A percentile compares a stretch with the other conserved stretches of the same genome.
Evolutionary conservation across 2,797 vertebrate genomes (phyloP).

Genomic region (Emydoidea blandingii): DNA sequence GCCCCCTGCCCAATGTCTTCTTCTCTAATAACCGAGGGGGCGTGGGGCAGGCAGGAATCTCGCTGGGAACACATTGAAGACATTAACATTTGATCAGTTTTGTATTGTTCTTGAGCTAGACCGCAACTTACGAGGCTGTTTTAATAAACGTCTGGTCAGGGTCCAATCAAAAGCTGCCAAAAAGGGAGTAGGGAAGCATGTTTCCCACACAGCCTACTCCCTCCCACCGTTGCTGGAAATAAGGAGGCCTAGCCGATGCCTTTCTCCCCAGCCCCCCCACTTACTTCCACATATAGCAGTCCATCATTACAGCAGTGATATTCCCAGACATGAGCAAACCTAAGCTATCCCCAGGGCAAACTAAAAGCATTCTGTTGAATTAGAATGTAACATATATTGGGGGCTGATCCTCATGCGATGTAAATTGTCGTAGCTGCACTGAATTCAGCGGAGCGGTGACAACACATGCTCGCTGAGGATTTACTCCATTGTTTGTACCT

Average conservation of each 20-base stretch:
- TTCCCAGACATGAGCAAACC: conserved; percentile 57
- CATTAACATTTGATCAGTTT: conserved; percentile 85
- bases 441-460: conserved; percentile 26
- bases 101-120: conserved; percentile 85
- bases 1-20: fast-evolving
- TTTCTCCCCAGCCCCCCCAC: conserved; percentile 34
- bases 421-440: conserved; percentile 29
- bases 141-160: conserved; percentile 83
- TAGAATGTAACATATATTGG: conserved; percentile 38
- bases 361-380: conserved; percentile 42
- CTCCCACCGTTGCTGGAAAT: conserved; percentile 80
- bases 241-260: conserved; percentile 42
- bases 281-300: conserved; percentile 63
- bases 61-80: conserved; percentile 83
- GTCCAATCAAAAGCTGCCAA: conserved; percentile 83
- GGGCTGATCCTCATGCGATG: conserved; percentile 51
- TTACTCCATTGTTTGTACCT: fast-evolving
- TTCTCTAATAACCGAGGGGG: conserved; percentile 57
- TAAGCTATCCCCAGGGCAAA: conserved; percentile 28
- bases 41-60: conserved; percentile 52
- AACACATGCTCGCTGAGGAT: conserved; percentile 27
- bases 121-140: conserved; percentile 83
- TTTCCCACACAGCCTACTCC: conserved; percentile 83
- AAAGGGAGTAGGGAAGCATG: conserved; percentile 77
- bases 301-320: not conserved